These are phyloP conservation scores for Cydia fagiglandana DNA, from an alignment of 1,140 invertebrate species.

Conservation along the genomic window DNA sequence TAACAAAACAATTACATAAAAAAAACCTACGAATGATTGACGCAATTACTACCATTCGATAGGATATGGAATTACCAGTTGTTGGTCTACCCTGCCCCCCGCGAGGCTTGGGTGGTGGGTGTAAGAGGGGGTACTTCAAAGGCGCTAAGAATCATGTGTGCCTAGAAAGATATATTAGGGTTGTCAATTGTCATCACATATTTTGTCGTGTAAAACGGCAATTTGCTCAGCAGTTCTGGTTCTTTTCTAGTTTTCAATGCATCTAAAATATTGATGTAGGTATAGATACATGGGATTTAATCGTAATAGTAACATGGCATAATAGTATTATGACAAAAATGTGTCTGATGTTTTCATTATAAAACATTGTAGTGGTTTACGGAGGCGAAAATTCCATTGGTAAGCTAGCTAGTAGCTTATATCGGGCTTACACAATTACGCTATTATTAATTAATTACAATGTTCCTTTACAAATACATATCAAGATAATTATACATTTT, in stretches of 20 bases:
- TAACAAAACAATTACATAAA: constrained; percentile 25
- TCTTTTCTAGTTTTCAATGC: not conserved
- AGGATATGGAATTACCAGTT: not conserved
- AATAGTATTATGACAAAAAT: no score
- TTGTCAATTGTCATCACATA: not conserved
- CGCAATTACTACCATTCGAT: constrained; percentile 28
- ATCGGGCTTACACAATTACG: not conserved
- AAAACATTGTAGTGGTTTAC: no score
- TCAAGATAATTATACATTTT: not conserved
- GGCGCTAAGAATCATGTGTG: not conserved
- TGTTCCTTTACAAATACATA: not conserved
- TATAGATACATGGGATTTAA: no score
- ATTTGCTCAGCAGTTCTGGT: not conserved
- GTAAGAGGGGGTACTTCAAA: constrained; percentile 1
- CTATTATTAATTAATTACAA: not conserved
- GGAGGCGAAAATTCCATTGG: no score
- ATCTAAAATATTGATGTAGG: not conserved
- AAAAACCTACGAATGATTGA: constrained; percentile 16
- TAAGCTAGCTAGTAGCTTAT: no score
- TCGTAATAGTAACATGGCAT: no score
- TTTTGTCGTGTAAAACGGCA: no score
- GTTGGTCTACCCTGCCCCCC: not conserved
- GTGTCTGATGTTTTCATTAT: no score
- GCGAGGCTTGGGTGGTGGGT: not conserved
- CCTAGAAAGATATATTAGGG: constrained; percentile 4